These are phyloP conservation scores for Luperina testacea DNA, from an alignment of 2,888 invertebrate species.

Conservation along the genomic window DNA sequence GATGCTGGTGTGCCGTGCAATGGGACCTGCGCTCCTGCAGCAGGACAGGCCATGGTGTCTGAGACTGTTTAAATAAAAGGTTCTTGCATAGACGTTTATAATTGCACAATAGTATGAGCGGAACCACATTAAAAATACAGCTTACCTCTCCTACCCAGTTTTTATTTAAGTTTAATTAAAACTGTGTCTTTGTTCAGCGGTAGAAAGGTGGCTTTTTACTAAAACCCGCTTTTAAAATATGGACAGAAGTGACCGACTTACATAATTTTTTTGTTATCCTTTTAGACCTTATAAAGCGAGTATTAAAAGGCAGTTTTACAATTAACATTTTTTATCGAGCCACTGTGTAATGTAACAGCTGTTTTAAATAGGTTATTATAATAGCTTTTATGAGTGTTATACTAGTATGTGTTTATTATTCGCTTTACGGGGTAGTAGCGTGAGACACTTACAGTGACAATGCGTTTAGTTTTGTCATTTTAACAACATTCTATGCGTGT, in stretches of 20 bases:
- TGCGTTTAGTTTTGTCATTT: no score
- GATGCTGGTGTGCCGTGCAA: no score
- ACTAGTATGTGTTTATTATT: no score
- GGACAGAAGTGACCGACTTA: conserved; percentile 31
- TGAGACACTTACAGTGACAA: no score
- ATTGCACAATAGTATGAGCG: background rate
- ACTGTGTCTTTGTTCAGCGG: conserved; percentile 72
- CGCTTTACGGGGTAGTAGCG: no score
- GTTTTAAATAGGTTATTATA: conserved; percentile 1
- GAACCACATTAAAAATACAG: conserved; percentile 30
- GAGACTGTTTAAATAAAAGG: no score
- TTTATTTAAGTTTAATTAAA: conserved; percentile 77
- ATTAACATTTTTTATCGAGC: background rate
- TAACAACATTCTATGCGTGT: no score
- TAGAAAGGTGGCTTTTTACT: conserved; percentile 60
- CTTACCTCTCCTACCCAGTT: conserved; percentile 46
- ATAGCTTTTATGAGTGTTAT: background rate
- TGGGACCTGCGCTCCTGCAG: no score
- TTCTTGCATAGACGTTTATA: background rate
- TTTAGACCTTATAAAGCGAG: background rate
- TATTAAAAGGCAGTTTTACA: conserved; percentile 6
- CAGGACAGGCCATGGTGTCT: no score
- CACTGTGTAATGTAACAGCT: background rate
- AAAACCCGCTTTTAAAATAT: conserved; percentile 38
- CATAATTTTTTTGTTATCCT: conserved; percentile 19